Evolutionary conservation across 1,140 invertebrate genomes (phyloP).

Genomic region (Drosophila melanica): DNA sequence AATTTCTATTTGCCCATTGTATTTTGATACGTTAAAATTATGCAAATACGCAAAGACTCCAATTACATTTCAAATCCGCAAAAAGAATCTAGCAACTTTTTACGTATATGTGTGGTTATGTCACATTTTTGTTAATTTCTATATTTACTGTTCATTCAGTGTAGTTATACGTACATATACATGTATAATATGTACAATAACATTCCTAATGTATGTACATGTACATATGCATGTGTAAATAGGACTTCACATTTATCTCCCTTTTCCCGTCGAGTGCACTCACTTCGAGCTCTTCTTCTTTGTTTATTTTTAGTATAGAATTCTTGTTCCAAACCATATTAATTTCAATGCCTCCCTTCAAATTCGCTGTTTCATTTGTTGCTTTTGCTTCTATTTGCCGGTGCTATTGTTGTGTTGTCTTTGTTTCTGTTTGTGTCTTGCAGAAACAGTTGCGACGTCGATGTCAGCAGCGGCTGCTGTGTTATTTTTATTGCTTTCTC

Average conservation of each 20-base stretch:
- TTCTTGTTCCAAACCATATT: constrained; percentile 74
- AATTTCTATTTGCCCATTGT: constrained; percentile 20
- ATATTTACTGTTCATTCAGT: constrained; percentile 8
- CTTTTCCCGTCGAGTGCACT: constrained; percentile 5
- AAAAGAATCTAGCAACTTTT: constrained; percentile 26
- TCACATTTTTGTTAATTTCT: constrained; percentile 17
- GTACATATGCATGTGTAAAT: constrained; percentile 1
- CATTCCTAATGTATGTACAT: background rate
- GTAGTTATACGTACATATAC: background rate
- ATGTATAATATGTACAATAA: background rate
- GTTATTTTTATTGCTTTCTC: constrained; percentile 13
- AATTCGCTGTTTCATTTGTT: constrained; percentile 1
- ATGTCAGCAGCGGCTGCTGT: constrained; percentile 2
- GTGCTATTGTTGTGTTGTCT: constrained; percentile 7
- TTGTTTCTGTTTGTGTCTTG: constrained; percentile 54
- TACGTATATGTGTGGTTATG: background rate
- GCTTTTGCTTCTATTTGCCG: constrained; percentile 1
- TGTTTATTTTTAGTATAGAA: constrained; percentile 77
- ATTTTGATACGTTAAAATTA: constrained; percentile 51
- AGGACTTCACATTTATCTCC: constrained; percentile 4
- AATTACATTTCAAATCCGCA: constrained; percentile 60
- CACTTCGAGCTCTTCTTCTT: constrained; percentile 43
- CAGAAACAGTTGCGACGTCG: constrained; percentile 57
- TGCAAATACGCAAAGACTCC: constrained; percentile 63
- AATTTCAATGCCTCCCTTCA: constrained; percentile 58